phyloP scores from a whole-genome alignment of 2,113 vertebrate species.

The Melanerpes formicivorus region DNA sequence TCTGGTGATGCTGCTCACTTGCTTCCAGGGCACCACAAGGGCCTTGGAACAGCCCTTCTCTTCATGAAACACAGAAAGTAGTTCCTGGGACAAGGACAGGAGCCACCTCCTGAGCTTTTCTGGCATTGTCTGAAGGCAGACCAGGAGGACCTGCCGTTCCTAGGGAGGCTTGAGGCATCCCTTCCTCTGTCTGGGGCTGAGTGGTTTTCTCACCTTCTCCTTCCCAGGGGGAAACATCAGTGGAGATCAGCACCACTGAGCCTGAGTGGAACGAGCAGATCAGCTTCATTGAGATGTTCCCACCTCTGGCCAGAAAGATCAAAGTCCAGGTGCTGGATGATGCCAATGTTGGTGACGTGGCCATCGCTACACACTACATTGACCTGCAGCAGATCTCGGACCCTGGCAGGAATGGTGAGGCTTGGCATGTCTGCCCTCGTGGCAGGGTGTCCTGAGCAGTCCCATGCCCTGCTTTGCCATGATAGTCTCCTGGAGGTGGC shows the following conservation, averaged over 20 bases:
- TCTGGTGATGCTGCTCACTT: not conserved
- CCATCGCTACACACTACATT: constrained; percentile 89
- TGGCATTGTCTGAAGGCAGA: not conserved
- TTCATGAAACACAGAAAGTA: not conserved
- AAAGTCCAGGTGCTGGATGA: constrained; percentile 90
- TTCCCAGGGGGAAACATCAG: constrained; percentile 88
- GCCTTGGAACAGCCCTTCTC: not conserved
- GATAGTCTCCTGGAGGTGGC: not conserved
- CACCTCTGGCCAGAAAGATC: constrained; percentile 87
- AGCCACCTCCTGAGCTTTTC: not conserved
- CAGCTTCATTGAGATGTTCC: constrained; percentile 94
- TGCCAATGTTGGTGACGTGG: constrained; percentile 82
- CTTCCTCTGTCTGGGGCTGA: not conserved
- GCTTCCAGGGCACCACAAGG: not conserved
- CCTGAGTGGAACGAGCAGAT: constrained; percentile 93
- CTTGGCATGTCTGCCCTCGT: rapidly evolving
- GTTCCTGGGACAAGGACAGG: rapidly evolving
- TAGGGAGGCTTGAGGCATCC: not conserved
- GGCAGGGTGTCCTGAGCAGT: not conserved
- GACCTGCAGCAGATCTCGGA: constrained; percentile 91
- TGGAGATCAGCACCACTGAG: constrained; percentile 77
- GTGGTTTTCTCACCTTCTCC: not conserved
- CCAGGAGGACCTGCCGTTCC: not conserved
- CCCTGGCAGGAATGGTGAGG: constrained; percentile 85
- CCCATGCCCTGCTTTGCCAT: not conserved